Percentiles rank a stretch among this genome's conserved stretches.
Conservation (phyloP, 2,797 vertebrate genomes). For the Enteromius afrohamiltoni region DNA sequence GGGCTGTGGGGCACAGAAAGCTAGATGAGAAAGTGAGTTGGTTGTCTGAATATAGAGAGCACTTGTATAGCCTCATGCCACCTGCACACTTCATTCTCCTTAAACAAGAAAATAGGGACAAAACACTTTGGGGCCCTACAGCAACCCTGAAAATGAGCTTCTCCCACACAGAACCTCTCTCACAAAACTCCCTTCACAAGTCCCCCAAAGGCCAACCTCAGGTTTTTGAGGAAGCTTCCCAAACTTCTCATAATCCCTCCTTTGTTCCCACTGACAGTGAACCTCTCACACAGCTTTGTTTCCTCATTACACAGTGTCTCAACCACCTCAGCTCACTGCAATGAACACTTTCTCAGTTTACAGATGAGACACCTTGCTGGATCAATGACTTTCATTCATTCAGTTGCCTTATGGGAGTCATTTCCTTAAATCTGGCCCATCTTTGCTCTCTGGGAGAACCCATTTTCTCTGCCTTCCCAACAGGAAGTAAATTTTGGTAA, state of each 20-base stretch:
- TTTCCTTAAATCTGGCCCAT: constrained; percentile 20
- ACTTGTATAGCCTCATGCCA: constrained; percentile 47
- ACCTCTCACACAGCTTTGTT: constrained; percentile 29
- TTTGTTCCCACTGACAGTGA: constrained; percentile 39
- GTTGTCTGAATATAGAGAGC: constrained; percentile 42
- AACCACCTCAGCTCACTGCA: constrained; percentile 20
- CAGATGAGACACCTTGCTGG: constrained; percentile 24
- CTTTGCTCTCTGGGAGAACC: not conserved
- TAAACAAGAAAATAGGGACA: constrained; percentile 25
- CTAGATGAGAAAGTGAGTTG: constrained; percentile 33
- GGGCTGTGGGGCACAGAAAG: constrained; percentile 23
- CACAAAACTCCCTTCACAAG: constrained; percentile 27
- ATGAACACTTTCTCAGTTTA: constrained; percentile 49
- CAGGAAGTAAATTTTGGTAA: not conserved
- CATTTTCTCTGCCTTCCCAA: constrained; percentile 9
- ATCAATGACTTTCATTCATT: constrained; percentile 46
- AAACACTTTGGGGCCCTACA: constrained; percentile 44
- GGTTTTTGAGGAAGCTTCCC: constrained; percentile 28
- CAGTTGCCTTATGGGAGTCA: not conserved
- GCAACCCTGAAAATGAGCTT: constrained; percentile 1
- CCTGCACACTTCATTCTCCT: constrained; percentile 42
- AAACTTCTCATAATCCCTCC: constrained; percentile 47
- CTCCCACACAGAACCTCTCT: constrained; percentile 22
- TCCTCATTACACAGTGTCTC: not conserved
- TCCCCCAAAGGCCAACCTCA: constrained; percentile 31